Base-by-base conservation (phyloP, 37 sponge, comb jelly and placozoan species). In the Cliona cf. orientalis region DNA sequence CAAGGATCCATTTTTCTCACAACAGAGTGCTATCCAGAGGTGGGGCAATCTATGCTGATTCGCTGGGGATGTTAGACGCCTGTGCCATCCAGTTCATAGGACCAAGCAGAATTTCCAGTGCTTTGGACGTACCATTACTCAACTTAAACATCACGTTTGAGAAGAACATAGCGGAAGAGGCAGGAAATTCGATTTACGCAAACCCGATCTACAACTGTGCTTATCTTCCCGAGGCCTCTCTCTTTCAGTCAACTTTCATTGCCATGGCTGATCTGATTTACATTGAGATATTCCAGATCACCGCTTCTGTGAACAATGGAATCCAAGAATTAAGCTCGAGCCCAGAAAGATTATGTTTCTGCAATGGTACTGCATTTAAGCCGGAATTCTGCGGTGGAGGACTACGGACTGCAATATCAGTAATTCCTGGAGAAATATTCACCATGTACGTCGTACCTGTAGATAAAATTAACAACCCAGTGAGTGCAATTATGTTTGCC, bases 141-240 rank as follows among this genome's bases (percentile, higher is more conserved):
- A 67, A 74, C 31, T 46, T 64, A 0, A 43, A 31, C 45, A 60
- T 83, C n/a, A n/a, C 22, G 5, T 83, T 83, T 46, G 23, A 22
- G 9, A 53, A 53, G 57, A 83, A 83, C 67, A 42, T 29, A 33
- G 74, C 82, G 2, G 56, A 35, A 2, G 57, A 55, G 7, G 66
- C 75, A 23, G 84, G 84, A 3, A 71, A 83, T 53, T 71, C 84
- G 17, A 83, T 83, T 26, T 74, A 74, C 36, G 84, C 64, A n/a
- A 73, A 46, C 28, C 84, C 84, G 25, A 46, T 86, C 29, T 86
- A 86, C 64, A 17, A 19, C 5, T 86, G 86, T 71, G 26, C 56
- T 3, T 86, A 62, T 39, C 35, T 72, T 2, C 82, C 82, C 28
- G 73, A 71, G 29, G 57, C 82, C 21, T 81, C 73, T n/a, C 1